Evolutionary conservation across 2,113 vertebrate species (phyloP).

Genomic region (Petrocephalus zakoni): DNA sequence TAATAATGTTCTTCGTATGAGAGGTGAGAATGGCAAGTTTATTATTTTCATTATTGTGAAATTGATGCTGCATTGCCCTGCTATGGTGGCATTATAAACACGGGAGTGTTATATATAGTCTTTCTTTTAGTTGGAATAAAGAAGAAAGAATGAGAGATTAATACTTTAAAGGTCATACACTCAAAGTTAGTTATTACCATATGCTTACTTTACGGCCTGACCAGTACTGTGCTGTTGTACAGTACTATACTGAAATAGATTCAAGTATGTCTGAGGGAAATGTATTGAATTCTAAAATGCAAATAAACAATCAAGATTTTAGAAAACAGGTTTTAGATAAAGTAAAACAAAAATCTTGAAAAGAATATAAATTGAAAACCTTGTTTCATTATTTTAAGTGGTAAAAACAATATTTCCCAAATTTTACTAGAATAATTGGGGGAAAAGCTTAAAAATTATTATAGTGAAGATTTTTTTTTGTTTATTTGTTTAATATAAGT

Average conservation of each 20-base stretch:
- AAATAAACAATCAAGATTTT: not conserved
- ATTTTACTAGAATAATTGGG: not conserved
- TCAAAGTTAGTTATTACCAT: conserved; percentile 47
- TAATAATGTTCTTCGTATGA: conserved; percentile 66
- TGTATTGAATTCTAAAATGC: not conserved
- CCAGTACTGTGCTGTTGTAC: not conserved
- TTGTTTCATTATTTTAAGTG: not conserved
- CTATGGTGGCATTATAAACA: conserved; percentile 58
- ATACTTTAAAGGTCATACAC: conserved; percentile 55
- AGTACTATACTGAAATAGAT: not conserved
- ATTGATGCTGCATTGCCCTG: conserved; percentile 62
- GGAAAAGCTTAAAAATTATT: not conserved
- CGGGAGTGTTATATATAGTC: conserved; percentile 5
- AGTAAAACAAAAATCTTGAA: not conserved
- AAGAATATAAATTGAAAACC: not conserved
- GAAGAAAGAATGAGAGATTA: conserved; percentile 58
- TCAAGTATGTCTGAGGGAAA: not conserved
- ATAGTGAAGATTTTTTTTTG: not conserved
- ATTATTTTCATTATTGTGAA: conserved; percentile 74
- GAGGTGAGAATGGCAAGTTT: conserved; percentile 67
- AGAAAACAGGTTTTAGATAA: not conserved
- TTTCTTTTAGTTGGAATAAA: conserved; percentile 34
- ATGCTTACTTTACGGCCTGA: not conserved
- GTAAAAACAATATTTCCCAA: not conserved
- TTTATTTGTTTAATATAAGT: not conserved